Percentiles rank a stretch among this genome's conserved stretches.
Conservation (phyloP, 2,888 invertebrate species). For the Synanthedon tipuliformis region DNA sequence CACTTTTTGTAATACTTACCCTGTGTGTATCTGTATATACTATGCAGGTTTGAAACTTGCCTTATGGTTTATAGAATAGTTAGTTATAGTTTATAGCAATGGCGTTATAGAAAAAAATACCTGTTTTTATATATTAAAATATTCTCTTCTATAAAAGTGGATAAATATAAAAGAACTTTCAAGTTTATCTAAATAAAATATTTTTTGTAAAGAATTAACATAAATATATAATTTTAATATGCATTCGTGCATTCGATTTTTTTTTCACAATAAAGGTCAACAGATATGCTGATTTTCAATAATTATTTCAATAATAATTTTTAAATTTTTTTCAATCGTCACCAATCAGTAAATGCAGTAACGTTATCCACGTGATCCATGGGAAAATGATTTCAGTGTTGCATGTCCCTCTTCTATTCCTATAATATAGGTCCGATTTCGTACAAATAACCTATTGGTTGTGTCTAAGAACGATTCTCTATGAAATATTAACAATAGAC, state of each 20-base stretch:
- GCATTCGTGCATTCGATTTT: no score
- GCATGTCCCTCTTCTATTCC: conserved; percentile 29
- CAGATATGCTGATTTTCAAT: background rate
- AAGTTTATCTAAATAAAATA: no score
- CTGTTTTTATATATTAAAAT: no score
- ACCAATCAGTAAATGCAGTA: background rate
- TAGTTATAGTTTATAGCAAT: no score
- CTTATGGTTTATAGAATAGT: no score
- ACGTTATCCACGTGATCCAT: background rate
- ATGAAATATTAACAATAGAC: conserved; percentile 55
- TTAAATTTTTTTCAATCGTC: no score
- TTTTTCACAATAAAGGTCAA: background rate
- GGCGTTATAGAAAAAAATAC: no score
- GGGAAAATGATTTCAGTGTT: background rate
- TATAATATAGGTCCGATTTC: conserved; percentile 32
- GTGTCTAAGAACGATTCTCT: conserved; percentile 37
- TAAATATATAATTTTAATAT: no score
- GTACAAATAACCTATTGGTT: conserved; percentile 42
- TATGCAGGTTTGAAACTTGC: conserved; percentile 8
- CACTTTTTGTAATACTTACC: conserved; percentile 44
- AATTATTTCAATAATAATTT: no score
- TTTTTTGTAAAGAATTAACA: no score
- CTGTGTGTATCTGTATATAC: conserved; percentile 27
- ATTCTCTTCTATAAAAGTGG: no score
- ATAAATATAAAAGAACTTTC: no score